Conservation (phyloP, 2,797 vertebrate genomes). For the Tapera naevia region DNA sequence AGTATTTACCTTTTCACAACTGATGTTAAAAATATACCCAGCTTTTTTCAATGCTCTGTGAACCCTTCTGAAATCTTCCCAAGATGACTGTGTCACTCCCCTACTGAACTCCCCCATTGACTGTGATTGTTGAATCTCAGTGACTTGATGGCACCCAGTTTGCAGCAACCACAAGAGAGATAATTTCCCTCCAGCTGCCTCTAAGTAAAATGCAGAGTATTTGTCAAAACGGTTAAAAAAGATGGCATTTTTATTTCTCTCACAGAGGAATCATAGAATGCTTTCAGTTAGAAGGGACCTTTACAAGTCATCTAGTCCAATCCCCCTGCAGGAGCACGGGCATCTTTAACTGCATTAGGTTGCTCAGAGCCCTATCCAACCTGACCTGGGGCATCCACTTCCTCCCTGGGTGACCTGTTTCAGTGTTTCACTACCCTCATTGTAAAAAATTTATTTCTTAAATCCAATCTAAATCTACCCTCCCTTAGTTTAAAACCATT, state of each 20-base stretch:
- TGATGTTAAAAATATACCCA: background rate
- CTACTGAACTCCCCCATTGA: background rate
- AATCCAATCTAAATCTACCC: too few species aligned
- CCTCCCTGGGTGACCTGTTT: too few species aligned
- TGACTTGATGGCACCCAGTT: background rate
- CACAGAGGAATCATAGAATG: accelerated
- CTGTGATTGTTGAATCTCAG: background rate
- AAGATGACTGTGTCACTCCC: background rate
- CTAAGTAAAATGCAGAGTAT: background rate
- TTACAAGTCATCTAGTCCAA: too few species aligned
- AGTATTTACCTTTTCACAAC: background rate
- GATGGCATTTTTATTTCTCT: background rate
- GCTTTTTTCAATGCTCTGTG: background rate
- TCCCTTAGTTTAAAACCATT: too few species aligned
- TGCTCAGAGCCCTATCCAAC: too few species aligned
- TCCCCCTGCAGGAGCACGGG: too few species aligned
- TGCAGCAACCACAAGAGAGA: background rate
- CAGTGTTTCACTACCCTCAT: too few species aligned
- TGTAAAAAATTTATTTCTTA: too few species aligned
- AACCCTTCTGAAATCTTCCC: background rate
- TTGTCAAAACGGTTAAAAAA: background rate
- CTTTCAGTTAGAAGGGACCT: too few species aligned
- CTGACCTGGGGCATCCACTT: too few species aligned
- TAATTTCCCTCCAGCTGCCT: background rate
- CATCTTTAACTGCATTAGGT: too few species aligned